These are phyloP conservation scores for Lepidurus apus DNA, from an alignment of 1,140 invertebrate species.

Conservation along the genomic window DNA sequence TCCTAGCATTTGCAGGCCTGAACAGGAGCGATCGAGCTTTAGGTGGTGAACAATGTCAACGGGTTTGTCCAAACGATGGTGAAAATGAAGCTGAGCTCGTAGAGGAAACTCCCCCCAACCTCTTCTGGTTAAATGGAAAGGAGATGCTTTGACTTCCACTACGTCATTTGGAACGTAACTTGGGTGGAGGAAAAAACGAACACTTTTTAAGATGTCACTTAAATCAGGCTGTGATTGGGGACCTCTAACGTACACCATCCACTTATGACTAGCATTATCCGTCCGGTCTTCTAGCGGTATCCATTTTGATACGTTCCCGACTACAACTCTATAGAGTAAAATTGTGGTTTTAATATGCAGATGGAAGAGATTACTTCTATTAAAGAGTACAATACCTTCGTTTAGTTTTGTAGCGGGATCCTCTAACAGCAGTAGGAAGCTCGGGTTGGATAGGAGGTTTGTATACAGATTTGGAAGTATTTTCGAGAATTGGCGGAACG, in stretches of 20 bases:
- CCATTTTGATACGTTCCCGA: slow-evolving; percentile 83
- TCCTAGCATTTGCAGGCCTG: slow-evolving; percentile 75
- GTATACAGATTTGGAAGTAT: slow-evolving; percentile 43
- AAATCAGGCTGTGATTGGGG: slow-evolving; percentile 57
- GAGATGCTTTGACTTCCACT: slow-evolving; percentile 66
- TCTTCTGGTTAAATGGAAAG: slow-evolving; percentile 72
- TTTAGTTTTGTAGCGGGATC: slow-evolving; percentile 32
- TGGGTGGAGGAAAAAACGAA: slow-evolving; percentile 74
- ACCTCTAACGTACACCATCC: slow-evolving; percentile 78
- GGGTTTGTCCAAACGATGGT: slow-evolving; percentile 65
- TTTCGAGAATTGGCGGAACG: slow-evolving; percentile 38
- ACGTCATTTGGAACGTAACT: slow-evolving; percentile 84
- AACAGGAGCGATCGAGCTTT: slow-evolving; percentile 75
- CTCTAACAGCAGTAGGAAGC: slow-evolving; percentile 30
- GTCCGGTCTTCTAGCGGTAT: slow-evolving; percentile 60
- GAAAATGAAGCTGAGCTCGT: slow-evolving; percentile 72
- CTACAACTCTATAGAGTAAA: slow-evolving; percentile 49
- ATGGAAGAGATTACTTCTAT: slow-evolving; percentile 31
- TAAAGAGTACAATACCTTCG: slow-evolving; percentile 40
- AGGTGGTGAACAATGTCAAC: slow-evolving; percentile 73
- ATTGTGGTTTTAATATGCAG: slow-evolving; percentile 37
- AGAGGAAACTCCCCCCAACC: slow-evolving; percentile 90
- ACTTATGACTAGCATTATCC: slow-evolving; percentile 75
- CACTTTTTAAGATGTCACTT: slow-evolving; percentile 61
- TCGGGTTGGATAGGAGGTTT: slow-evolving; percentile 35